phyloP scores from a whole-genome alignment of 2,113 vertebrate species.

The Cinclus cinclus region DNA sequence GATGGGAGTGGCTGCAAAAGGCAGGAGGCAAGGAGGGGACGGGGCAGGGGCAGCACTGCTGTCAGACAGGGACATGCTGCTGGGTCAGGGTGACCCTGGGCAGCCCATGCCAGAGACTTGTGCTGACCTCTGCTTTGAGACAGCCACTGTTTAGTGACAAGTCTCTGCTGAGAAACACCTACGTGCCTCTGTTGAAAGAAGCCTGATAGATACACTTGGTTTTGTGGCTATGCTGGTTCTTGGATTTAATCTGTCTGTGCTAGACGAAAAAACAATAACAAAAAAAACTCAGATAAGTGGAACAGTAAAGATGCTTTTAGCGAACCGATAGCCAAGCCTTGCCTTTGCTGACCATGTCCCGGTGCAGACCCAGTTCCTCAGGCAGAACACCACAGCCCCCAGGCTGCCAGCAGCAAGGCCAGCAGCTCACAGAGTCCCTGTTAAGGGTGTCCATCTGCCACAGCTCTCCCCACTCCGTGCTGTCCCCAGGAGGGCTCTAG shows the following conservation, averaged over 20 bases:
- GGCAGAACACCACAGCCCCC: neutral
- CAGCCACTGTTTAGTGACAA: neutral
- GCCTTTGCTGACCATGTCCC: neutral
- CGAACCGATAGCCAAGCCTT: neutral
- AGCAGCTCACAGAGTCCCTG: neutral
- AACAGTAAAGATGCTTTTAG: neutral
- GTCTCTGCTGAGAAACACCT: neutral
- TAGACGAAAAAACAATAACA: neutral
- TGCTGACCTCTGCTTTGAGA: neutral
- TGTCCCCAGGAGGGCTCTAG: neutral
- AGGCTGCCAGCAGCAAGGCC: neutral
- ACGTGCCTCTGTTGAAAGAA: accelerated
- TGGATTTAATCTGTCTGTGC: neutral
- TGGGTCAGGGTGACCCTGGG: neutral
- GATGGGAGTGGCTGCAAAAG: neutral
- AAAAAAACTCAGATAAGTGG: neutral
- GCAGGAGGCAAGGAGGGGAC: neutral
- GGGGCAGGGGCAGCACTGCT: accelerated
- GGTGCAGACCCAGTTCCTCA: accelerated
- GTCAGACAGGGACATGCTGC: accelerated
- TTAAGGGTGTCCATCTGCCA: neutral
- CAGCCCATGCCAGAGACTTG: neutral
- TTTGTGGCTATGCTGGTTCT: neutral
- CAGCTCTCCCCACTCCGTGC: neutral
- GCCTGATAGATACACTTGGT: neutral